phyloP scores from a whole-genome alignment of 2,113 vertebrate genomes.

The Thermophis baileyi region DNA sequence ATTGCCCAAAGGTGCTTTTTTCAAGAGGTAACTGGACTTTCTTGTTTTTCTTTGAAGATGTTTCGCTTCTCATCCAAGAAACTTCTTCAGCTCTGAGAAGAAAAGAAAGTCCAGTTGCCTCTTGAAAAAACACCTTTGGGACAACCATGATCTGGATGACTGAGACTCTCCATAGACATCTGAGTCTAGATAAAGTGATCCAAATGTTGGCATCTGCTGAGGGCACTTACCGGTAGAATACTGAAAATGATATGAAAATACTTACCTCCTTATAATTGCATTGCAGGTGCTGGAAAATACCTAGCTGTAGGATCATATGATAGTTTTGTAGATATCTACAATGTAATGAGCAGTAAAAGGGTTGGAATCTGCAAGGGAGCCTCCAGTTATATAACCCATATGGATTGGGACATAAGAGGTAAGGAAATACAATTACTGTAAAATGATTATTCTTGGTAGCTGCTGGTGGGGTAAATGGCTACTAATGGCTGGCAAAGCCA shows the following conservation, averaged over 20 bases:
- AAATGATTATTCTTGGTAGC: not conserved
- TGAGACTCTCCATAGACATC: not conserved
- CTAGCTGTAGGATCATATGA: conserved; percentile 94
- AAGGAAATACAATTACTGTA: conserved; percentile 33
- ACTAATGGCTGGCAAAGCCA: not conserved
- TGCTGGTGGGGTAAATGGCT: not conserved
- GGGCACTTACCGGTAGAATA: not conserved
- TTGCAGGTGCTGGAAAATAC: conserved; percentile 90
- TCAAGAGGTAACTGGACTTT: too few species aligned
- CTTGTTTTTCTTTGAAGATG: too few species aligned
- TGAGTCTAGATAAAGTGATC: not conserved
- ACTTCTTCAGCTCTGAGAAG: too few species aligned
- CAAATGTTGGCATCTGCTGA: not conserved
- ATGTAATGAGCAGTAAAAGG: conserved; percentile 94
- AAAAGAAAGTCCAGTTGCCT: too few species aligned
- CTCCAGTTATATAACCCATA: conserved; percentile 90
- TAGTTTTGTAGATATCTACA: conserved; percentile 96
- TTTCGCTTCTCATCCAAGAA: too few species aligned
- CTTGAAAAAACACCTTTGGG: too few species aligned
- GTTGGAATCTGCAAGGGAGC: conserved; percentile 95
- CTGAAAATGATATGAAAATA: not conserved
- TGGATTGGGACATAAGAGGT: conserved; percentile 96
- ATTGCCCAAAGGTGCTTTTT: too few species aligned
- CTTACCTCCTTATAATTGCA: conserved; percentile 24
- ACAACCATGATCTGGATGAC: too few species aligned